Base-by-base conservation (phyloP, 2,113 vertebrate genomes). In the Rhegmatorhina hoffmannsi region DNA sequence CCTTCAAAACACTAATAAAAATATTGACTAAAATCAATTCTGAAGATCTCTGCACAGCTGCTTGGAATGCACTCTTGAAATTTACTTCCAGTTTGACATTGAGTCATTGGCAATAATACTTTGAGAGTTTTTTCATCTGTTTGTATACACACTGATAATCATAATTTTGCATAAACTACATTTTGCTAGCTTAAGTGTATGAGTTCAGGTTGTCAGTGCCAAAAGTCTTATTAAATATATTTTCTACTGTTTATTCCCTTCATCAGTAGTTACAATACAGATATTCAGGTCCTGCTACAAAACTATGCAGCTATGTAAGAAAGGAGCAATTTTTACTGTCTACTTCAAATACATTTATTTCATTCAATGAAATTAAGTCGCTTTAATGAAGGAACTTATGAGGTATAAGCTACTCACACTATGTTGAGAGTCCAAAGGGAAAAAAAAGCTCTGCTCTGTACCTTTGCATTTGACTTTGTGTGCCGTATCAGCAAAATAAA, bases 31-130 rank as follows among this genome's bases (percentile, higher is more conserved):
- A 82, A 94, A 96, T 94, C 81, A 94, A 60, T 25, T 80, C 69
- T 94, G 91, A 95, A 89, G 94, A 96, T 92, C 91, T 95, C 89
- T 82, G 89, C 91, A 92, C 95, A 96, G 89, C 95, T 95, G 94
- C 93, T 94, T 10, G 1, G 73, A 91, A 94, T 10, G 44, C 49
- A 79, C 92, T 82, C 92, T 92, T 94, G 92, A 95, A 89, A 95
- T 92, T 91, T 87, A 40, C 60, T 94, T 91, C 18, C 46, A 84
- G 74, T 82, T 87, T 95, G 87, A 95, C 74, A 84, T n/a, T 74
- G 92, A 96, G 69, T 90, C 89, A 92, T 78, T 76, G 31, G 81
- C 77, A 95, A 46, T 94, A 92, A 92, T 26, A 68, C 44, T 89
- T 49, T 0, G 11, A 82, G 89, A 74, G 53, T 55, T 92, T 89